Base-by-base conservation (phyloP, 2,888 invertebrate genomes). In the Tyria jacobaeae region DNA sequence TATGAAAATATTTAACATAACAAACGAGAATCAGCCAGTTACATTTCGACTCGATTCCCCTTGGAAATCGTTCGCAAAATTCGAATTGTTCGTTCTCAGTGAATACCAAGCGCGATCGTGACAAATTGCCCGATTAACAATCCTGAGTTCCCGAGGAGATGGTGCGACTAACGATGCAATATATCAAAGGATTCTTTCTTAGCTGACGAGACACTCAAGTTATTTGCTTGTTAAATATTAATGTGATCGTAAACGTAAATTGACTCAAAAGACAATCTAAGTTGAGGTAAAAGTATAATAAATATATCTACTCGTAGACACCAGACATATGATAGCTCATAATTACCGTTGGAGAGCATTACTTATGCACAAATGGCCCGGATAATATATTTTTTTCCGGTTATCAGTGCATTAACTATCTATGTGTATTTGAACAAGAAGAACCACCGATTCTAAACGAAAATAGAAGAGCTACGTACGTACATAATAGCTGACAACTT, bases 101-200 rank as follows among this genome's bases (percentile, higher is more conserved):
- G 89, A 90, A 90, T 88, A 85, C 86, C 85, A 82, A 89, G 87
- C 86, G 86, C 80, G 90, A 90, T 91, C 89, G 89, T 92, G 92
- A 92, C 90, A 91, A 92, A 92, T 92, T 88, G 87, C 83, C 80
- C 91, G 91, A 92, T 92, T 92, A 92, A 91, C 91, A 91, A 90
- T 88, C 89, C 89, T 54, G 78, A 82, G 86, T 85, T 85, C 74
- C 81, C 83, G 82, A 81, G 88, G 90, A 91, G 92, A 92, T 90
- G 91, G 91, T 82, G 88, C 88, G 87, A 86, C 87, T 93, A 93
- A 93, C 92, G 92, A 91, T 88, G 87, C 86, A 87, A 93, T 93
- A 91, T 90, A 92, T 93, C 92, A 93, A 90, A 91, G 91, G 92
- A 91, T 92, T 92, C 34, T 88, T 89, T 89, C 87, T 78, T 75